Percentiles rank a stretch among this genome's conserved stretches.
These are phyloP conservation scores for Platynereis dumerilii DNA, from an alignment of 2,888 invertebrate species.

Conservation along the genomic window DNA sequence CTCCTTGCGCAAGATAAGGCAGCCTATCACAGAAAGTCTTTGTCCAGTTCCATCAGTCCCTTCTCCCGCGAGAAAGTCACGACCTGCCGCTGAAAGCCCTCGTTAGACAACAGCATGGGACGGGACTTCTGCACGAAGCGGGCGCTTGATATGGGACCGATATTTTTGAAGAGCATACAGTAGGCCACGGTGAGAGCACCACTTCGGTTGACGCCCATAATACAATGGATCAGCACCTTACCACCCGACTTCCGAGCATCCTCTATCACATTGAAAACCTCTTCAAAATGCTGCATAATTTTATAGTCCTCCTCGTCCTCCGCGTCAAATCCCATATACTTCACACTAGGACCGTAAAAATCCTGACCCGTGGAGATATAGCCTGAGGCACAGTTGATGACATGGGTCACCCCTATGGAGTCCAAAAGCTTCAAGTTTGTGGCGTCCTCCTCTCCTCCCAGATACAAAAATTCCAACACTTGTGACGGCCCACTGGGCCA, in stretches of 20 bases:
- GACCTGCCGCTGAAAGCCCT: slow-evolving; percentile 28
- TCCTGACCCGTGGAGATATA: slow-evolving; percentile 34
- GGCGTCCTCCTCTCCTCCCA: slow-evolving; percentile 36
- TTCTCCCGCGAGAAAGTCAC: slow-evolving; percentile 23
- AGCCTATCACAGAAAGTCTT: slow-evolving; percentile 19
- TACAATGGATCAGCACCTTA: slow-evolving; percentile 39
- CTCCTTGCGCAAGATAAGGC: no score
- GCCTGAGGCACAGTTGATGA: slow-evolving; percentile 39
- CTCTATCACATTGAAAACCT: slow-evolving; percentile 39
- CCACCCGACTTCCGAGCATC: slow-evolving; percentile 37
- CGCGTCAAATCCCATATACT: slow-evolving; percentile 38
- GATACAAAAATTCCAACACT: slow-evolving; percentile 35
- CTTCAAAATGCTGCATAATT: slow-evolving; percentile 40
- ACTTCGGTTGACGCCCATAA: slow-evolving; percentile 43
- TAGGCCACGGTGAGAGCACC: slow-evolving; percentile 35
- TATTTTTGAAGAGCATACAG: slow-evolving; percentile 36
- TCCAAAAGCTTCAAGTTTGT: slow-evolving; percentile 28
- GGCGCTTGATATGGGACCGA: slow-evolving; percentile 37
- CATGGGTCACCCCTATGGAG: slow-evolving; percentile 38
- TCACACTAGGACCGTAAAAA: slow-evolving; percentile 31
- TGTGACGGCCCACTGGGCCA: slow-evolving; percentile 22
- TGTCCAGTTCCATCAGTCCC: slow-evolving; percentile 24
- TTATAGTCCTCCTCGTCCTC: slow-evolving; percentile 39
- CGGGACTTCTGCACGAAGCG: slow-evolving; percentile 31
- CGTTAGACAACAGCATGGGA: slow-evolving; percentile 32